Evolutionary conservation across 2,113 vertebrate species (phyloP).

Genomic region (Tupaia tana): DNA sequence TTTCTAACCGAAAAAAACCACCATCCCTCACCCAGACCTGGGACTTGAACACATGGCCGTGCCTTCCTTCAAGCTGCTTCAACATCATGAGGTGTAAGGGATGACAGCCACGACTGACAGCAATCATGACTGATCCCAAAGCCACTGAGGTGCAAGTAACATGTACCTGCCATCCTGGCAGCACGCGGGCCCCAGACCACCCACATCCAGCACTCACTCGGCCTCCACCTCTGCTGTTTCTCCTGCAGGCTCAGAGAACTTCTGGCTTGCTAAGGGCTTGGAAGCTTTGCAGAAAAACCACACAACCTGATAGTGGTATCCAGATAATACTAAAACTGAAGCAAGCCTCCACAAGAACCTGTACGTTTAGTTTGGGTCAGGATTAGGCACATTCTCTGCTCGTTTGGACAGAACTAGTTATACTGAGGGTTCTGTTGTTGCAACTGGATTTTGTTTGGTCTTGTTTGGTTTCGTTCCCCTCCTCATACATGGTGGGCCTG

Average conservation of each 20-base stretch:
- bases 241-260: background rate
- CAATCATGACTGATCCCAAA: background rate
- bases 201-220: background rate
- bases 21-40: background rate
- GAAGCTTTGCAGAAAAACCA: conserved; percentile 25
- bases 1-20: conserved; percentile 19
- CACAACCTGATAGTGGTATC: background rate
- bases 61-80: background rate
- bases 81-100: background rate
- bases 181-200: background rate
- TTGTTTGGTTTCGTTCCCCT: conserved; percentile 28
- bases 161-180: too few relatives aligned
- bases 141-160: background rate
- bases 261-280: background rate
- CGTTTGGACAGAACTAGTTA: background rate
- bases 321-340: conserved; percentile 33
- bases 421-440: background rate
- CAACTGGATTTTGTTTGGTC: conserved; percentile 15
- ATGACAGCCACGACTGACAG: background rate
- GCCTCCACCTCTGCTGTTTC: background rate
- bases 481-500: background rate
- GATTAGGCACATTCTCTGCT: background rate
- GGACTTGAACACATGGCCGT: background rate
- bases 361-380: background rate
- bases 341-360: background rate